These are phyloP conservation scores for Physocephala rufipes DNA, from an alignment of 2,888 invertebrate genomes.

Conservation along the genomic window DNA sequence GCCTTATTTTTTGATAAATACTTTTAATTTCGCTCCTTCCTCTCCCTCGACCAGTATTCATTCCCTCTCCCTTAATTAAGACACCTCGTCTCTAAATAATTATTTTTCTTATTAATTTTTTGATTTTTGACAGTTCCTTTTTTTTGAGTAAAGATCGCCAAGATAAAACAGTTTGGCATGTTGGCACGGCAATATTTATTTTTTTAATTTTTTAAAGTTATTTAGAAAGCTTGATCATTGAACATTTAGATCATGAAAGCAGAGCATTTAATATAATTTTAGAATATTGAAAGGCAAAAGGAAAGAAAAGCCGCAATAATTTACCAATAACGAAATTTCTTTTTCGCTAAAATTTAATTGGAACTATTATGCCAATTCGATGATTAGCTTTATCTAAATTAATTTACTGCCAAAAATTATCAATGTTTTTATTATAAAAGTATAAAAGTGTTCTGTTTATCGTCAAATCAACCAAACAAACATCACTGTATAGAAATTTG, in stretches of 20 bases:
- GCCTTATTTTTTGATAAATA: constrained; percentile 4
- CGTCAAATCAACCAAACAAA: too few species aligned
- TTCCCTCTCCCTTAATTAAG: too few species aligned
- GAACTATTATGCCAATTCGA: too few species aligned
- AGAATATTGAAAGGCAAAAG: background rate
- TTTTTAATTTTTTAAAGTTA: background rate
- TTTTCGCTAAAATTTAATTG: too few species aligned
- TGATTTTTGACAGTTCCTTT: constrained; percentile 11
- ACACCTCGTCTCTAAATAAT: background rate
- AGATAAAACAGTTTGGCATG: constrained; percentile 22
- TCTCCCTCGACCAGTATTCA: background rate
- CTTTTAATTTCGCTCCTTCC: background rate
- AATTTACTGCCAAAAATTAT: too few species aligned
- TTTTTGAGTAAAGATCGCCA: constrained; percentile 6
- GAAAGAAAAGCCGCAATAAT: background rate
- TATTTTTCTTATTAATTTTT: constrained; percentile 19
- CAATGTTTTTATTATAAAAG: too few species aligned
- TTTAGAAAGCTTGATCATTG: background rate
- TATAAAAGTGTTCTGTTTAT: too few species aligned
- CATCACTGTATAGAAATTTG: too few species aligned
- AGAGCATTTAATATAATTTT: constrained; percentile 12
- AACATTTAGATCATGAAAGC: constrained; percentile 9
- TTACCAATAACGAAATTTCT: background rate
- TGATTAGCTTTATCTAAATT: too few species aligned
- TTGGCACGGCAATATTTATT: constrained; percentile 2